A percentile compares a stretch with the other conserved stretches of the same genome.
These are phyloP conservation scores for Porphyrio hochstetteri DNA, from an alignment of 2,113 vertebrate genomes.

Conservation along the genomic window DNA sequence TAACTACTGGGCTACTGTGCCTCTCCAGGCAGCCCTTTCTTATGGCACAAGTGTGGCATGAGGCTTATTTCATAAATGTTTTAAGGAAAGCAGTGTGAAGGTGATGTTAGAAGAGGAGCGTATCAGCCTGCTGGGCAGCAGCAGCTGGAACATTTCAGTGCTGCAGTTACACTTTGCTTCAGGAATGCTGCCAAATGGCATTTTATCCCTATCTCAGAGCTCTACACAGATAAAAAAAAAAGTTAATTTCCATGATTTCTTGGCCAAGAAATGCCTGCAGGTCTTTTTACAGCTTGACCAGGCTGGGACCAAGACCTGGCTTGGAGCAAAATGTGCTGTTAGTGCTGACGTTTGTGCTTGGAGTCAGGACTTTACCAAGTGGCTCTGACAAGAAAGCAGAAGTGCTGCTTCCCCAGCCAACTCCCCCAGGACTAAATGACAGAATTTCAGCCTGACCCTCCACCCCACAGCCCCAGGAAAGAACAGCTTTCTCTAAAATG, in stretches of 20 bases:
- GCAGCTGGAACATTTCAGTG: not conserved
- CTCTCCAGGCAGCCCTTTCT: not conserved
- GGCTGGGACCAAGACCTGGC: not conserved
- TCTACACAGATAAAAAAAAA: not conserved
- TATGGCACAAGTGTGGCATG: accelerated
- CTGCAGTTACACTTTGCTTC: not conserved
- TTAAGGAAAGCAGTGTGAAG: not conserved
- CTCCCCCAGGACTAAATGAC: not conserved
- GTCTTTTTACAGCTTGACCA: not conserved
- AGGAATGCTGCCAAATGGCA: slow-evolving; percentile 41
- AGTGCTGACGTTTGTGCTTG: not conserved
- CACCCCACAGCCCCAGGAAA: not conserved
- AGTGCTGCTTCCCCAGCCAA: not conserved
- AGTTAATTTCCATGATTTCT: not conserved
- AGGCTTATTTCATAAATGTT: not conserved
- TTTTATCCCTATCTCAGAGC: slow-evolving; percentile 16
- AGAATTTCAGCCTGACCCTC: not conserved
- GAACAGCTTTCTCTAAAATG: not conserved
- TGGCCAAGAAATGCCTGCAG: not conserved
- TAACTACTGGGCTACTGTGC: not conserved
- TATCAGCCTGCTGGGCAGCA: not conserved
- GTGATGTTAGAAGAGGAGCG: not conserved
- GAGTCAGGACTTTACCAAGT: not conserved
- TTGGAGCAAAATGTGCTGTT: not conserved
- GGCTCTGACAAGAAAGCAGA: not conserved